Conservation (phyloP, 2,797 vertebrate genomes). For the Leptatherina wallacei region DNA sequence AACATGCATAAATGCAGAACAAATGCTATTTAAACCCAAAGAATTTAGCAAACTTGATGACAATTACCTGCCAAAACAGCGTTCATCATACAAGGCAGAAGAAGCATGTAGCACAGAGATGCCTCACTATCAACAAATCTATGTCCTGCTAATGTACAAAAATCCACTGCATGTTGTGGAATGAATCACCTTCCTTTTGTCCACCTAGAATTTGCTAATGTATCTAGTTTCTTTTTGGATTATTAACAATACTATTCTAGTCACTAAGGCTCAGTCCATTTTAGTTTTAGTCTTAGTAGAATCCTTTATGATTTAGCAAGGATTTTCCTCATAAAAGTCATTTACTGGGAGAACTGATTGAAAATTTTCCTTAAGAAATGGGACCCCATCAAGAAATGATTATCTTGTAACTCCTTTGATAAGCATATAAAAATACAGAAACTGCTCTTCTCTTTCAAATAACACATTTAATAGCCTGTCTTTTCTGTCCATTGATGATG, state of each 20-base stretch:
- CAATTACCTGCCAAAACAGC: not conserved
- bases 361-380: not conserved
- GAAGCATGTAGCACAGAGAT: not conserved
- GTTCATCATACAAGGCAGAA: not conserved
- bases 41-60: not conserved
- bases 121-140: not conserved
- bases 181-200: not conserved
- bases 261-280: not conserved
- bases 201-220: too few species aligned
- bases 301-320: not conserved
- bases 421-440: not conserved
- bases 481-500: not conserved
- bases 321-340: not conserved
- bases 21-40: not conserved
- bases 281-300: not conserved
- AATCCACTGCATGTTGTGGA: too few species aligned
- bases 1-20: not conserved
- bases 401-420: not conserved
- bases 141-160: not conserved
- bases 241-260: not conserved
- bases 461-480: not conserved
- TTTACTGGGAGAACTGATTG: not conserved
- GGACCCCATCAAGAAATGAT: not conserved
- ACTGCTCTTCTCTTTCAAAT: not conserved
- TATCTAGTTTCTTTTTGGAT: not conserved